Conservation (phyloP, 2,888 invertebrate species). For the Pheosia tremula region DNA sequence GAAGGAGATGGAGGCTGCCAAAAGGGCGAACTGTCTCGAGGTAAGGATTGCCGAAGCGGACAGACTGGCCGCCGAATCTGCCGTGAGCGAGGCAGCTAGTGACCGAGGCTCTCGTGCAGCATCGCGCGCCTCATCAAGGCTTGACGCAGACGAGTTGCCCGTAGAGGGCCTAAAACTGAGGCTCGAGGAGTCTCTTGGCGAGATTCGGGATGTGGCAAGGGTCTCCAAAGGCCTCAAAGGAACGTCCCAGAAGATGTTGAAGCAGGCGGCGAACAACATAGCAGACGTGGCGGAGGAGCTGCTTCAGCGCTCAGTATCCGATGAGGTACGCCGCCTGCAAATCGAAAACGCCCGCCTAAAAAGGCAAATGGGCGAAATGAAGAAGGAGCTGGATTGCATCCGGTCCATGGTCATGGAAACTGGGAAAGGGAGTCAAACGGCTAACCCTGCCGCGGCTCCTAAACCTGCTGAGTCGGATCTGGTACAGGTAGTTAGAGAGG, state of each 20-base stretch:
- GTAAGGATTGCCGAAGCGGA: neutral
- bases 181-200: neutral
- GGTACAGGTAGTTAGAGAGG: no score
- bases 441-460: no score
- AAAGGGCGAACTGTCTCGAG: neutral
- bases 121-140: neutral
- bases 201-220: neutral
- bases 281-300: neutral
- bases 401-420: constrained; percentile 27
- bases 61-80: neutral
- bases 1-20: constrained; percentile 1
- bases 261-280: neutral
- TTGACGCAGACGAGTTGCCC: neutral
- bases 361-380: neutral
- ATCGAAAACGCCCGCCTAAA: neutral
- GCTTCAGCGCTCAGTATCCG: neutral
- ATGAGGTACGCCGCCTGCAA: neutral
- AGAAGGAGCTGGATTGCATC: neutral
- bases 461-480: no score
- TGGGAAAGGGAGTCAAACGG: constrained; percentile 20
- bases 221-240: neutral
- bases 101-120: neutral
- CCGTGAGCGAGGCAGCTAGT: neutral
- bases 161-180: neutral
- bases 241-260: neutral